Evolutionary conservation across 2,113 vertebrate species (phyloP).

Genomic region (Catharus minimus): DNA sequence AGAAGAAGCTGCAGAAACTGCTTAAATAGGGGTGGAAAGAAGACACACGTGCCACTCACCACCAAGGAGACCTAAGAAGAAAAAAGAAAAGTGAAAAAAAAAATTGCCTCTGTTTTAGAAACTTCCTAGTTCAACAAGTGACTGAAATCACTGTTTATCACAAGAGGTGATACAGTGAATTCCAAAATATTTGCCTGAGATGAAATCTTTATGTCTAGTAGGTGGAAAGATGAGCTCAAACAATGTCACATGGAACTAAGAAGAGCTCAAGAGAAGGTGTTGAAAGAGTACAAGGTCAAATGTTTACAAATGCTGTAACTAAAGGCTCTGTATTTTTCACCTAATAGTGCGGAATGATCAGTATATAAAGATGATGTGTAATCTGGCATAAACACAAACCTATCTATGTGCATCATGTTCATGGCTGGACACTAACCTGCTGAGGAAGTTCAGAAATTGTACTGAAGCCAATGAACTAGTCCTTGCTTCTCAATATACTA

Average conservation of each 20-base stretch:
- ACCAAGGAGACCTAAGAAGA: background rate
- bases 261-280: background rate
- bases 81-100: background rate
- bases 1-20: background rate
- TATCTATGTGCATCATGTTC: background rate
- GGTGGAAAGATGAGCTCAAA: background rate
- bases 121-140: background rate
- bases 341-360: background rate
- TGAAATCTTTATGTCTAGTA: background rate
- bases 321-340: background rate
- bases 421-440: background rate
- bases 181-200: background rate
- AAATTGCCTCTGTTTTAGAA: background rate
- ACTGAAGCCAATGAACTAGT: background rate
- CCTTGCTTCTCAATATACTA: background rate
- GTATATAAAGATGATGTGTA: background rate
- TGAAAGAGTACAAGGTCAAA: background rate
- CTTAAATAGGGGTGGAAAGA: background rate
- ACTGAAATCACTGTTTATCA: background rate
- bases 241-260: background rate
- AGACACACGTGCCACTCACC: background rate
- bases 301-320: background rate
- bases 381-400: background rate
- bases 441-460: background rate
- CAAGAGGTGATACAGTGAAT: background rate